These are phyloP conservation scores for Mimas tiliae DNA, from an alignment of 2,888 invertebrate species.

Conservation along the genomic window DNA sequence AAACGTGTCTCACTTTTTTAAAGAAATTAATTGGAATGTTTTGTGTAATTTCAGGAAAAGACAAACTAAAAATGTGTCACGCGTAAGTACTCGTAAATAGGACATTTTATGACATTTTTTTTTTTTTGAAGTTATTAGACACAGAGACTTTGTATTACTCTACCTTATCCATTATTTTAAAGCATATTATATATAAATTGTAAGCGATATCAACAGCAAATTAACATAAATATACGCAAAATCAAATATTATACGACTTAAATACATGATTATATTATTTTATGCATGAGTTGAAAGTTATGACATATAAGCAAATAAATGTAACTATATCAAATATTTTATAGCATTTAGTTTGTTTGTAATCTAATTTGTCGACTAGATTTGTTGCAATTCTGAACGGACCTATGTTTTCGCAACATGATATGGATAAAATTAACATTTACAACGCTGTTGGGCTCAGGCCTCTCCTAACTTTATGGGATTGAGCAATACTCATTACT, in stretches of 20 bases:
- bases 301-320: not conserved
- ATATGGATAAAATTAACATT: conserved; percentile 28
- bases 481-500: conserved; percentile 5
- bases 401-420: conserved; percentile 27
- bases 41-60: too few species aligned
- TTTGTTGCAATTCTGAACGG: conserved; percentile 26
- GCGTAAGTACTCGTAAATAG: too few species aligned
- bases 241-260: not conserved
- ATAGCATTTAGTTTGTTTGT: conserved; percentile 12
- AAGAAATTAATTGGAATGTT: too few species aligned
- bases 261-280: not conserved
- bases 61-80: too few species aligned
- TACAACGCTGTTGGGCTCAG: conserved; percentile 15
- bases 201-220: too few species aligned
- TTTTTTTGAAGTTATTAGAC: too few species aligned
- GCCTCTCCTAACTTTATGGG: conserved; percentile 14
- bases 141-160: too few species aligned
- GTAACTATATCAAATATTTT: not conserved
- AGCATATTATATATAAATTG: too few species aligned
- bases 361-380: conserved; percentile 12
- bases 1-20: too few species aligned
- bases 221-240: too few species aligned
- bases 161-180: too few species aligned
- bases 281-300: not conserved
- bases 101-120: too few species aligned